Base-by-base conservation (phyloP, 2,888 invertebrate genomes). In the Galeopsomyia nigrocyanea region DNA sequence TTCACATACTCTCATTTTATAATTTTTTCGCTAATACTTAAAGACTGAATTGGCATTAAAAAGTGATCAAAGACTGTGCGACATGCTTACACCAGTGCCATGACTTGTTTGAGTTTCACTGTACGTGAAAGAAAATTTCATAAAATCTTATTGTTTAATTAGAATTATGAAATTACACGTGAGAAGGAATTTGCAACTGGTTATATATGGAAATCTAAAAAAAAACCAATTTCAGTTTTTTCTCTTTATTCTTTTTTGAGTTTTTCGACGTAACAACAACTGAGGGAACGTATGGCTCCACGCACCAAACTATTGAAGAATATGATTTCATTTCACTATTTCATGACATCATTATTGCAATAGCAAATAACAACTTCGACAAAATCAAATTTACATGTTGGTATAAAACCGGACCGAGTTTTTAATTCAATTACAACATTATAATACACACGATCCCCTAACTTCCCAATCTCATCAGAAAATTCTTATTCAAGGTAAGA, bases 401-500 rank as follows among this genome's bases (percentile, higher is more conserved):
- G 2, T 49, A 17, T 56, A 49, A 50, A 56, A 68, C 7, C 39
- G 39, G 39, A 39, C 39, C 3, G 7, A 3, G 7, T 39, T 39
- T 13, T 22, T 26, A 64, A 64, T 22, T 56, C 16, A 5, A 56
- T 57, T 16, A 55, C 47, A 55, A 46, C 7, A 39, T 39, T 39
- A 51, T 22, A 9, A 50, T 50, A 46, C 14, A 39, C 13, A 7
- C 22, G 26, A 55, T 64, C 55, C n/a, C 55, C 39, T 26, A 46
- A 19, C 57, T 71, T 71, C 67, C 62, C 67, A 67, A 71, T 71
- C 67, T 71, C 67, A 67, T 62, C 71, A 61, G 57, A 63, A 62
- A 50, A 46, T 58, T 58, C 53, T 61, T 21, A 14, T 26, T 17
- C 22, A 65, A 68, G 65, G 65, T 73, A 51, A 73, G 64, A 68